Conservation (phyloP, 2,888 invertebrate species). For the Sylvicola cinctus region DNA sequence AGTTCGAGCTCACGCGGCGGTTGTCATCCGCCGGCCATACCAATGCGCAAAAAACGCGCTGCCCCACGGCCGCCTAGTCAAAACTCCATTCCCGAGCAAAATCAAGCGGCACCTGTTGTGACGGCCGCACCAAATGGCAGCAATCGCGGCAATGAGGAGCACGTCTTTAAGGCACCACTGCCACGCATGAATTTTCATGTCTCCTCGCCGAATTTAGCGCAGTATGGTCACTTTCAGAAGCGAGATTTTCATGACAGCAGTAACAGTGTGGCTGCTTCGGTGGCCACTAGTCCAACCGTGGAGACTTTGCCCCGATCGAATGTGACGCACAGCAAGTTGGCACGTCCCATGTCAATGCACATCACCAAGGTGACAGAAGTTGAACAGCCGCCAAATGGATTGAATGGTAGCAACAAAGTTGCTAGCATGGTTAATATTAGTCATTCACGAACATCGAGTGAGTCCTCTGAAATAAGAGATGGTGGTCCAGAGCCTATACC, state of each 20-base stretch:
- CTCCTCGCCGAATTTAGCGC: conserved; percentile 20
- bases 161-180: conserved; percentile 3
- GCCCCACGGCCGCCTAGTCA: conserved; percentile 24
- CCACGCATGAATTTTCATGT: conserved; percentile 18
- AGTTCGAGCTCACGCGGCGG: conserved; percentile 15
- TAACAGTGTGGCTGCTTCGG: neutral
- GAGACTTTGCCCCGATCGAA: too few relatives aligned
- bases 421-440: neutral
- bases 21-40: conserved; percentile 11
- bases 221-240: neutral
- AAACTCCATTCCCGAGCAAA: conserved; percentile 19
- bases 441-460: conserved; percentile 6
- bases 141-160: neutral
- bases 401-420: conserved; percentile 1
- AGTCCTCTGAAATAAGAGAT: conserved; percentile 6
- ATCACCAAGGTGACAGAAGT: neutral
- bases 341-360: conserved; percentile 4
- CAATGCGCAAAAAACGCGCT: conserved; percentile 22
- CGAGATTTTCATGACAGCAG: conserved; percentile 2
- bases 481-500: conserved; percentile 21
- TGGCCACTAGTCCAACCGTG: too few relatives aligned
- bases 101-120: conserved; percentile 12
- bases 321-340: conserved; percentile 1
- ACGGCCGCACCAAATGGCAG: conserved; percentile 4
- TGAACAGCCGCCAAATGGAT: neutral